These are phyloP conservation scores for Phymastichus coffea DNA, from an alignment of 1,140 invertebrate species.

Conservation along the genomic window DNA sequence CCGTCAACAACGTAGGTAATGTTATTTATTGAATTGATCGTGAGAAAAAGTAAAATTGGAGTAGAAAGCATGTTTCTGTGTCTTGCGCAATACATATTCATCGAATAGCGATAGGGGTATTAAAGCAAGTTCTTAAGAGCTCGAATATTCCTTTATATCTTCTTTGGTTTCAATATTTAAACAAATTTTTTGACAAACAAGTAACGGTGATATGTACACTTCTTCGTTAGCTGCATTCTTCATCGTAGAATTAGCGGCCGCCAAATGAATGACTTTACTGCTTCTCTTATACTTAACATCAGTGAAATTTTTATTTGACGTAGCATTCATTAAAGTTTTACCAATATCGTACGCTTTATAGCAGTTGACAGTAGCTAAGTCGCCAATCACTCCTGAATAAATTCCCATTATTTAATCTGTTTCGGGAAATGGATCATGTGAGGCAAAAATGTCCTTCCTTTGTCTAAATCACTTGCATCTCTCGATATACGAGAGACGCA, in stretches of 20 bases:
- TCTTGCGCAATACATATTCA: constrained; percentile 30
- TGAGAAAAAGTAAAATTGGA: no score
- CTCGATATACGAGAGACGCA: constrained; percentile 30
- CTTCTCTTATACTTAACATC: constrained; percentile 23
- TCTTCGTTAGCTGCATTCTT: constrained; percentile 23
- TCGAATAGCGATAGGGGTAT: constrained; percentile 33
- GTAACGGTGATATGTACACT: no score
- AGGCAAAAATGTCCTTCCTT: constrained; percentile 28
- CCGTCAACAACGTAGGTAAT: constrained; percentile 25
- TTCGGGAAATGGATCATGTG: constrained; percentile 32
- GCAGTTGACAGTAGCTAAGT: constrained; percentile 31
- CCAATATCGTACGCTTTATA: constrained; percentile 30
- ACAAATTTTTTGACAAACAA: constrained; percentile 33
- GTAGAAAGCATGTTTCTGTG: not conserved
- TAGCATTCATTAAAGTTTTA: no score
- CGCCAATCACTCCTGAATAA: constrained; percentile 34
- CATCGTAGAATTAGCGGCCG: not conserved
- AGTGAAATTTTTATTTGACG: no score
- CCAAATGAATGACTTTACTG: constrained; percentile 19
- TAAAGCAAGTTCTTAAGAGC: constrained; percentile 33
- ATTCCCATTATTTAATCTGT: no score
- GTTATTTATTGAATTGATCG: no score
- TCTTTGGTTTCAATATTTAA: constrained; percentile 28
- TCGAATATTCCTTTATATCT: constrained; percentile 29
- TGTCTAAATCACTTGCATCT: constrained; percentile 33